phyloP scores from a whole-genome alignment of 2,113 vertebrate genomes.

The Clarias magur region DNA sequence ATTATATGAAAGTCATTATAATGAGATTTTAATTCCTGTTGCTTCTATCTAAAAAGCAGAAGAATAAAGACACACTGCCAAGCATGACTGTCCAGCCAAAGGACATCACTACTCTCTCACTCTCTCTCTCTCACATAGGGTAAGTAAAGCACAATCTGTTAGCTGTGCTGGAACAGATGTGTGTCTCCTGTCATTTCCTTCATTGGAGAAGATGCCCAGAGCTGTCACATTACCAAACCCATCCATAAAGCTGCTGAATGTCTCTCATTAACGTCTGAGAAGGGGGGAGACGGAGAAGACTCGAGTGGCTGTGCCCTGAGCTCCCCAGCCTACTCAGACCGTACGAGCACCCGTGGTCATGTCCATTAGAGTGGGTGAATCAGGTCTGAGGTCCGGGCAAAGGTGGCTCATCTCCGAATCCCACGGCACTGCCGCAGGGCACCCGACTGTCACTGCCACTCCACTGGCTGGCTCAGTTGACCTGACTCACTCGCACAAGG shows the following conservation, averaged over 20 bases:
- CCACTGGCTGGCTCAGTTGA: conserved; percentile 44
- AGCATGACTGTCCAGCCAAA: conserved; percentile 13
- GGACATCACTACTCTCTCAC: conserved; percentile 28
- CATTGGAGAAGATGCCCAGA: conserved; percentile 34
- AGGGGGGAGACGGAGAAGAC: conserved; percentile 18
- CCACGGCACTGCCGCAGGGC: conserved; percentile 51
- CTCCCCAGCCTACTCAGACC: conserved; percentile 41
- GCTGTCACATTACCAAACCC: conserved; percentile 52
- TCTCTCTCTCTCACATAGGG: neutral
- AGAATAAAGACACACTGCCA: neutral
- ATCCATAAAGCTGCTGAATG: conserved; percentile 53
- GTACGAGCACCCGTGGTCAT: conserved; percentile 48
- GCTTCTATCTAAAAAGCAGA: neutral
- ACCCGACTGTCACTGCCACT: conserved; percentile 22
- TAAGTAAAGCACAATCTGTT: conserved; percentile 47
- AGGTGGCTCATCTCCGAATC: conserved; percentile 16
- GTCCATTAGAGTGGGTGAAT: conserved; percentile 46
- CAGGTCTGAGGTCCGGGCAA: conserved; percentile 29
- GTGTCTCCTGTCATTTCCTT: conserved; percentile 41
- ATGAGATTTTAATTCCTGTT: neutral
- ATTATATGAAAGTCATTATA: neutral
- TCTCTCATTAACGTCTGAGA: conserved; percentile 44
- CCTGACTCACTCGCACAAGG: neutral
- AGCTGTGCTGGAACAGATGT: conserved; percentile 46
- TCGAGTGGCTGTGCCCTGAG: conserved; percentile 15